Evolutionary conservation across 92 coral and sea anemone genomes (phyloP), one percentile per base, ranked within the genome.

Genomic region (Bergia sp.): DNA sequence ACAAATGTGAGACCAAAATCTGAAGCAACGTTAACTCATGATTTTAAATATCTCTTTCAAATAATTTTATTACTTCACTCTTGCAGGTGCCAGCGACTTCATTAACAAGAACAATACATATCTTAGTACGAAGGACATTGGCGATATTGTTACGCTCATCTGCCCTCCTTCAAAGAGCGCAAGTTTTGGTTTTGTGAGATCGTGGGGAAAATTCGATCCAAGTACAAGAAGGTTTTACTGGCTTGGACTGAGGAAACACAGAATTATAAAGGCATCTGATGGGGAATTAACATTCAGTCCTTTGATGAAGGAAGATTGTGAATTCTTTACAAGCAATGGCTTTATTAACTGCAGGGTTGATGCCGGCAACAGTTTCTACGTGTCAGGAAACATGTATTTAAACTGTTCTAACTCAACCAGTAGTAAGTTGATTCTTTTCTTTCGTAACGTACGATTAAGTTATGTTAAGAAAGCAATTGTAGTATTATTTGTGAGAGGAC

Each of bases 331-430:
- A 36, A 23, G 57, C 47, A 58, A 58, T 21, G 18, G 5, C 2
- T 37, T 37, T 15, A 61, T 81, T 73, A 81, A 61, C 73, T 58
- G 85, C 73, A 81, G 39, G 85, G 85, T 81, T 38, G 85, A 81
- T 7, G 85, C 74, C 15, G 85, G 37, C 13, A 81, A 81, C 29
- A 81, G 47, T 12, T 58, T 81, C 73, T 81, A 81, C 53, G 16
- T 41, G 39, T 81, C 85, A 0, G 15, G 11, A 15, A 20, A 16
- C 2, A 58, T 38, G 20, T 12, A 15, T 4, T 37, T 81, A 49
- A 1, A 61, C 9, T 81, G 85, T 39, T 61, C 85, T n/a, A n/a
- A n/a, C n/a, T n/a, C n/a, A n/a, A n/a, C n/a, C n/a, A n/a, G n/a
- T n/a, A n/a, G n/a, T n/a, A n/a, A n/a, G n/a, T n/a, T n/a, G n/a